These are phyloP conservation scores for Hyperopisus bebe DNA, from an alignment of 2,113 vertebrate genomes.

Conservation along the genomic window DNA sequence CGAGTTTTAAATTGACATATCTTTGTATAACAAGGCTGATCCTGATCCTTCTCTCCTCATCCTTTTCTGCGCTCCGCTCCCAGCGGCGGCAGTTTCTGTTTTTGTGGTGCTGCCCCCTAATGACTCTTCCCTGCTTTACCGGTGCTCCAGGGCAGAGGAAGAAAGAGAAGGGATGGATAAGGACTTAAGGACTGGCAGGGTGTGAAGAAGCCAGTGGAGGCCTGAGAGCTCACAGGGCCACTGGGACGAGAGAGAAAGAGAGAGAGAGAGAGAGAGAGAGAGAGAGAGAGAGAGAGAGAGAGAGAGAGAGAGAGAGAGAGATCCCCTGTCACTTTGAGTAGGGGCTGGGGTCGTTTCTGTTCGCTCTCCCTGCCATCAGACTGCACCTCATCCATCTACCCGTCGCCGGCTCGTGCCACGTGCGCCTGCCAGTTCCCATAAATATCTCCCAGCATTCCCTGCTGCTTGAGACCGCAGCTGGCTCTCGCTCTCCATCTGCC, in stretches of 20 bases:
- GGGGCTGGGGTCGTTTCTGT: not conserved
- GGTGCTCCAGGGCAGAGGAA: not conserved
- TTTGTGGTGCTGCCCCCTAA: not conserved
- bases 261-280: not conserved
- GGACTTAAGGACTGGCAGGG: not conserved
- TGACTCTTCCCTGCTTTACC: not conserved
- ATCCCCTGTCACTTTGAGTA: not conserved
- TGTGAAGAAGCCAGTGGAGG: not conserved
- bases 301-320: not conserved
- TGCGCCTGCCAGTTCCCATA: not conserved
- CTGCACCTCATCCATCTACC: not conserved
- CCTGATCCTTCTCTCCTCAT: not conserved
- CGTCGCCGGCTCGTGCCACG: not conserved
- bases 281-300: not conserved
- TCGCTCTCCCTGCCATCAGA: not conserved
- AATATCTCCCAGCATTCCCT: not conserved
- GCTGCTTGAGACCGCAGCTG: not conserved
- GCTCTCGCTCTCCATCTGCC: not conserved
- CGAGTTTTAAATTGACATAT: not conserved
- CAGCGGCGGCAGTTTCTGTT: not conserved
- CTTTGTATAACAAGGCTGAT: not conserved
- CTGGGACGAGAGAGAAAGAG: not conserved
- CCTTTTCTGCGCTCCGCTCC: not conserved
- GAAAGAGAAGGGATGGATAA: not conserved
- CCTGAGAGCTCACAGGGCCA: not conserved